Evolutionary conservation across 2,888 invertebrate genomes (phyloP).

Genomic region (Xestia ashworthii): DNA sequence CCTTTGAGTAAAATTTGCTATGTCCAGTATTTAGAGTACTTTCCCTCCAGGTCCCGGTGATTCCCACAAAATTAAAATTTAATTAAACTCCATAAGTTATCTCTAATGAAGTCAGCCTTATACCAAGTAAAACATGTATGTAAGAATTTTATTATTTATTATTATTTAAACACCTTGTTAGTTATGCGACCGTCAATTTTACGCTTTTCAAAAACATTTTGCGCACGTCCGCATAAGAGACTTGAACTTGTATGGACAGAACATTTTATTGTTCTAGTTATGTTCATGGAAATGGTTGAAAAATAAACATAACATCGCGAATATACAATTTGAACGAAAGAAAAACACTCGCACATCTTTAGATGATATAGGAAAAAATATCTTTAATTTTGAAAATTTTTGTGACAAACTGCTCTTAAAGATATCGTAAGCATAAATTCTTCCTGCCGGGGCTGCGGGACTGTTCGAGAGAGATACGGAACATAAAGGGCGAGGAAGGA

Average conservation of each 20-base stretch:
- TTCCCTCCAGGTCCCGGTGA: no score
- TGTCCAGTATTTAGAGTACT: no score
- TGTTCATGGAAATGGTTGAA: constrained; percentile 4
- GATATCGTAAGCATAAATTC: neutral
- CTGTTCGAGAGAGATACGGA: no score
- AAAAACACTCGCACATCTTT: neutral
- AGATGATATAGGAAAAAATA: neutral
- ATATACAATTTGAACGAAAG: neutral
- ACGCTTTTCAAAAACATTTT: constrained; percentile 45
- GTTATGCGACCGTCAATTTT: constrained; percentile 41
- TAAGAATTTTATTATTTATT: no score
- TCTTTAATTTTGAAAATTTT: neutral
- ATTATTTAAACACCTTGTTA: constrained; percentile 25
- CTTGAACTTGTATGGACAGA: constrained; percentile 22
- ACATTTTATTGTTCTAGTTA: constrained; percentile 22
- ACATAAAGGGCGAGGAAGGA: no score
- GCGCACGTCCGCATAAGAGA: constrained; percentile 19
- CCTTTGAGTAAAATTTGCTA: no score
- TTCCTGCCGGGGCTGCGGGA: neutral
- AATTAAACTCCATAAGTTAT: neutral
- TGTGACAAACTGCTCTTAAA: neutral
- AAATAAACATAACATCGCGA: neutral
- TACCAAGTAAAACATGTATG: constrained; percentile 8
- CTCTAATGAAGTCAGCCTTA: constrained; percentile 21
- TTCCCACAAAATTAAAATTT: neutral